Evolutionary conservation across 2,113 vertebrate species (phyloP), one percentile per base, ranked within the genome.

Genomic region (Cygnus buccinator): DNA sequence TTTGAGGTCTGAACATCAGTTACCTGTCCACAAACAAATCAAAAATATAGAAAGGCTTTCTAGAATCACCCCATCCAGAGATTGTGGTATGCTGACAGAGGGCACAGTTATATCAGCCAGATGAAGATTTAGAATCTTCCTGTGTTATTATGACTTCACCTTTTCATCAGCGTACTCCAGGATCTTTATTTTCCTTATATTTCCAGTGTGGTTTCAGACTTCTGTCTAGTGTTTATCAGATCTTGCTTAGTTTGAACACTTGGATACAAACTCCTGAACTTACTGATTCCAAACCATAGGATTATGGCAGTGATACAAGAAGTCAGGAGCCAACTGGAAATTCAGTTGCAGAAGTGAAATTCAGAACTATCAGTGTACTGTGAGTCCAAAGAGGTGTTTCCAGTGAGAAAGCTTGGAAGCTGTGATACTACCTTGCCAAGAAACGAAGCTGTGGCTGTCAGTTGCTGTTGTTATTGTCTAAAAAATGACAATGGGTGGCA

Each of bases 281-380:
- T 89, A 13, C 20, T 29, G 22, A 19, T 71, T 93, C 50, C 55
- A 87, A 89, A 84, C 6, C 5, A 17, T 67, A 14, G 3, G 5
- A 81, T 63, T 72, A 84, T 28, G 70, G 17, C 52, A 87, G 35
- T n/a, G 46, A 71, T 43, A 46, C 28, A 59, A 55, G 59, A 89
- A 77, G n/a, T 81, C 57, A 78, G 46, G 52, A 92, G 29, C 61
- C 46, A 92, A 80, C 37, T 89, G 44, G 68, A 93, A 93, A 80
- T 90, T 83, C 72, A 83, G 35, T 62, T 65, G 33, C 41, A 90
- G 66, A 88, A 90, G 16, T 52, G 31, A 66, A 88, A 84, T 93
- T 92, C 52, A 74, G 41, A 90, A 63, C n/a, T 81, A 55, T 19
- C 22, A 70, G n/a, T 16, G 37, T 63, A 72, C 65, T 20, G 35